Evolutionary conservation across 1,140 invertebrate species (phyloP), one percentile per base, ranked within the genome.

Genomic region (Heliconius nattereri): DNA sequence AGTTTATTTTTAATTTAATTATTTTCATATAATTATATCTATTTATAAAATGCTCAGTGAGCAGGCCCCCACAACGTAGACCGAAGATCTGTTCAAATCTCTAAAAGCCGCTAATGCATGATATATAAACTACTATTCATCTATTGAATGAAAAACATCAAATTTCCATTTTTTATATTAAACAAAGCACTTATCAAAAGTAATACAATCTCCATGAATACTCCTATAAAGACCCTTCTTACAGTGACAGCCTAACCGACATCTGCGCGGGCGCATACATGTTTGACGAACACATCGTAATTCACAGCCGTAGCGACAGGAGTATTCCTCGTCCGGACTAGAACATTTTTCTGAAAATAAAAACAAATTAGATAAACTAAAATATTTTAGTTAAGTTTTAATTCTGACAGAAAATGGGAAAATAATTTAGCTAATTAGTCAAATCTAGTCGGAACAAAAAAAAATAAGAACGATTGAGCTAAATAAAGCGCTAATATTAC

Each of bases 261-360:
- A 93, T 16, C 85, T 82, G 2, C 85, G 80, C 2, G 85, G 85
- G 2, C 87, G 80, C 1, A 57, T 5, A 29, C 91, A 92, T 3
- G 23, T 9, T 3, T 75, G 73, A 2, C 60, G 19, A 19, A 81
- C 81, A 75, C 91, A 93, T 1, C 83, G 81, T 0, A 85, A 80
- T 73, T 92, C 91, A 45, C 91, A 92, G 2, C 90, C 90, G 78
- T 89, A 90, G 1, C 86, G 80, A 73, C 91, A 92, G 29, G 1
- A 85, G 75, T 87, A 93, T n/a, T 88, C 87, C 71, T 77, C 91
- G 52, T 86, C 85, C 0, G 85, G 77, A 70, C 86, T 54, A 5
- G 73, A 23, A 77, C 91, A 92, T 81, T 87, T 91, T 32, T 85
- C 91, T 92, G 85, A 57, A 85, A 87, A 32, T 16, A 37, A 23